phyloP scores from a whole-genome alignment of 2,113 vertebrate genomes.

The Leucosticte australis region DNA sequence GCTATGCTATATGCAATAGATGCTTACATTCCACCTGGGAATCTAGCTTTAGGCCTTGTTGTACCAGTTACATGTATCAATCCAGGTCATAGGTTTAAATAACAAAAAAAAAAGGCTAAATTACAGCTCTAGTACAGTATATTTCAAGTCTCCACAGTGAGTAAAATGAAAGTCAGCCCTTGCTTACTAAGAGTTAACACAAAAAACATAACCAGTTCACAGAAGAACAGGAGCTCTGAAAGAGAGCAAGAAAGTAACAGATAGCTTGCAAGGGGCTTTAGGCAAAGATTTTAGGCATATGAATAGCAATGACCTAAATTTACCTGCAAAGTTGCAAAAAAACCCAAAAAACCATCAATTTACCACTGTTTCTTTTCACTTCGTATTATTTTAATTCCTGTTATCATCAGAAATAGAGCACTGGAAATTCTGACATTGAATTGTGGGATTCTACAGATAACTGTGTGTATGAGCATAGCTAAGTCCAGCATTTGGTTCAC shows the following conservation, averaged over 20 bases:
- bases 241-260: background rate
- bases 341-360: background rate
- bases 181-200: background rate
- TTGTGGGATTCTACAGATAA: background rate
- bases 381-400: background rate
- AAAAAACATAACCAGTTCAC: background rate
- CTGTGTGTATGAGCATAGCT: background rate
- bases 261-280: background rate
- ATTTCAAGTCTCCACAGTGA: background rate
- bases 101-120: background rate
- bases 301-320: background rate
- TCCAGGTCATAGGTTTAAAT: background rate
- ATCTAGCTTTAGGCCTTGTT: background rate
- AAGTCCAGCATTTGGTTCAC: background rate
- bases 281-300: background rate
- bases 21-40: background rate
- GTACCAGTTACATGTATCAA: background rate
- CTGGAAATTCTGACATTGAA: background rate
- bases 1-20: background rate
- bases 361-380: background rate
- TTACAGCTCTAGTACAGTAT: background rate
- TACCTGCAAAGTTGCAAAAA: background rate
- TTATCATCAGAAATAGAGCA: slow-evolving; percentile 1
- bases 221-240: background rate
- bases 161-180: background rate